Conservation (phyloP, 2,888 invertebrate genomes). For the Epirrhoe alternata region DNA sequence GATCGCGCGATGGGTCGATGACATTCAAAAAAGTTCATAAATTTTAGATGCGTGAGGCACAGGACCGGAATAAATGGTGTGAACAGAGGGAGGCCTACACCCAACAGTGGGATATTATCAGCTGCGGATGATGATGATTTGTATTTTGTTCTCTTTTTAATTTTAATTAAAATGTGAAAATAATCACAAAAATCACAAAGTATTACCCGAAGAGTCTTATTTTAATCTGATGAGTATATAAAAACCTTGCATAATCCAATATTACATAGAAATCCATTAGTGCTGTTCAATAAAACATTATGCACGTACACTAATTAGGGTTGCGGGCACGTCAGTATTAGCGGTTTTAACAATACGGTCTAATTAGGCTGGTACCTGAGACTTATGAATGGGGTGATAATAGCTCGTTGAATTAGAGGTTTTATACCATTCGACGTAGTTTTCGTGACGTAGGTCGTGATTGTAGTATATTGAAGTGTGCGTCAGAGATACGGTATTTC, state of each 20-base stretch:
- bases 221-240: not conserved
- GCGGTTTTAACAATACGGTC: not conserved
- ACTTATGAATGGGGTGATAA: not conserved
- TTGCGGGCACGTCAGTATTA: not conserved
- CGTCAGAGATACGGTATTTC: no score
- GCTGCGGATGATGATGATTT: no score
- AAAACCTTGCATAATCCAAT: not conserved
- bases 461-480: no score
- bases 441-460: not conserved
- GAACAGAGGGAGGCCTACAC: no score
- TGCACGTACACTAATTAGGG: not conserved
- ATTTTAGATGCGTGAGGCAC: no score
- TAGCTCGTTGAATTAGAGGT: not conserved
- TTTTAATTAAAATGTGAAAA: no score
- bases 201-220: not conserved
- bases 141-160: no score
- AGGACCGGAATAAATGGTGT: no score
- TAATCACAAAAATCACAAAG: no score
- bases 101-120: no score
- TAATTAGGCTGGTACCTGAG: not conserved
- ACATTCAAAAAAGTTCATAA: no score
- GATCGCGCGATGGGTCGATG: no score
- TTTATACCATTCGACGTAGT: not conserved
- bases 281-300: conserved; percentile 2
- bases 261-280: not conserved